phyloP scores from a whole-genome alignment of 2,888 invertebrate species.

The Tyria jacobaeae region DNA sequence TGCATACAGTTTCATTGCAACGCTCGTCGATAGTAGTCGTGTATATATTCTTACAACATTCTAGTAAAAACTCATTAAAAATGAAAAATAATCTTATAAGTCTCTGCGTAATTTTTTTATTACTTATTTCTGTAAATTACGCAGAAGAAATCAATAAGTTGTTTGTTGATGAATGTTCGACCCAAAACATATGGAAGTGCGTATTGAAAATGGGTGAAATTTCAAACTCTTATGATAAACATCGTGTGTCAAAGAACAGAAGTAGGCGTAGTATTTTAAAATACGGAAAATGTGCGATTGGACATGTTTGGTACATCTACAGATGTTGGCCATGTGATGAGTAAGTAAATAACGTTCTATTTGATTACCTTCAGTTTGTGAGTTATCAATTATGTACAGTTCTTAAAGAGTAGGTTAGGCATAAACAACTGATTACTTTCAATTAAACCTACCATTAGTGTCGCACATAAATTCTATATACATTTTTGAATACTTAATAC shows the following conservation, averaged over 20 bases:
- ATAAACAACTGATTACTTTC: background rate
- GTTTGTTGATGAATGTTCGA: constrained; percentile 2
- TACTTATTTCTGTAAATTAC: background rate
- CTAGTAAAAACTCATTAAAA: constrained; percentile 1
- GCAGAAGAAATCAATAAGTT: constrained; percentile 2
- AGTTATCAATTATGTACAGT: background rate
- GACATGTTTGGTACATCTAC: constrained; percentile 8
- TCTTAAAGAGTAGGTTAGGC: background rate
- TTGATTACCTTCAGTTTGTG: background rate
- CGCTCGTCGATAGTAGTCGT: background rate
- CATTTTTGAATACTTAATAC: background rate
- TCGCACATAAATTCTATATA: background rate
- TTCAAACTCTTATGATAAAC: background rate
- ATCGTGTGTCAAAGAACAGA: background rate
- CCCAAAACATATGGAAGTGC: constrained; percentile 3
- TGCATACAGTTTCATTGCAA: constrained; percentile 10
- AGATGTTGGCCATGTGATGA: constrained; percentile 13
- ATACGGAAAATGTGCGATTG: constrained; percentile 4
- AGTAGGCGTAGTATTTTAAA: background rate
- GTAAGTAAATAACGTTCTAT: constrained; percentile 10
- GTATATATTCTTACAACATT: background rate
- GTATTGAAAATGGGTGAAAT: background rate
- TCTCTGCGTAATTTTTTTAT: constrained; percentile 1
- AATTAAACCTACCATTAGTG: background rate
- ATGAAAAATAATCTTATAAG: background rate